Evolutionary conservation across 2,888 invertebrate species (phyloP).

Genomic region (Blera fallax): DNA sequence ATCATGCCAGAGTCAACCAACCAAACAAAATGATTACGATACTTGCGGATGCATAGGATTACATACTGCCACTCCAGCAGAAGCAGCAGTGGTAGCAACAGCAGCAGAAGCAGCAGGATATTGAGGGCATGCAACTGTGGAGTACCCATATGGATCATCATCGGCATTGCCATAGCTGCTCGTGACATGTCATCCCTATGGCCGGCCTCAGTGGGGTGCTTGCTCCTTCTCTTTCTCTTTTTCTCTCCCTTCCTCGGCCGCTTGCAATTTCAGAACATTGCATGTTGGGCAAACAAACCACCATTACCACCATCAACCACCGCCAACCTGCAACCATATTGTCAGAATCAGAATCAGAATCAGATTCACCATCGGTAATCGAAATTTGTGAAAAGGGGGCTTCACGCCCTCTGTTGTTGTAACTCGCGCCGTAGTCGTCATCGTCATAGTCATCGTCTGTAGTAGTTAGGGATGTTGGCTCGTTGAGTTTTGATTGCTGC

Average conservation of each 20-base stretch:
- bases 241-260: not conserved
- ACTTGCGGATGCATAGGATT: constrained; percentile 70
- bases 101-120: constrained; percentile 55
- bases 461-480: constrained; percentile 55
- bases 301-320: constrained; percentile 65
- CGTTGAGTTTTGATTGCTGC: constrained; percentile 72
- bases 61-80: constrained; percentile 48
- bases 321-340: constrained; percentile 70
- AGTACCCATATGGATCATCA: constrained; percentile 69
- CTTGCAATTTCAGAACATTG: constrained; percentile 47
- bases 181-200: constrained; percentile 67
- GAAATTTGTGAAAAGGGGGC: constrained; percentile 66
- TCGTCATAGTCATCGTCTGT: not conserved
- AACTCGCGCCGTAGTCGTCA: constrained; percentile 4
- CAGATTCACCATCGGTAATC: constrained; percentile 68
- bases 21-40: constrained; percentile 72
- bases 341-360: constrained; percentile 65
- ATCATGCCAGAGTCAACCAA: constrained; percentile 70
- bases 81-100: constrained; percentile 7
- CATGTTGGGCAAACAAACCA: constrained; percentile 69
- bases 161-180: constrained; percentile 63
- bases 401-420: constrained; percentile 60
- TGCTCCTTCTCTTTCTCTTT: not conserved
- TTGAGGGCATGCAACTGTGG: constrained; percentile 70
- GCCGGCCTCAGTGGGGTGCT: constrained; percentile 65